phyloP scores from a whole-genome alignment of 1,140 invertebrate species.

The Caenorhabditis elegans region WBcel235 BX284602.5:10622001-10622500 shows the following conservation, averaged over 20 bases:
- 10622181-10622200: not conserved
- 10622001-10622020: not conserved
- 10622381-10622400: not conserved
- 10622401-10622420: no score
- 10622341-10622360: not conserved
- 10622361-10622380: not conserved
- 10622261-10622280: not conserved
- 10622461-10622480: no score
- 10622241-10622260: not conserved
- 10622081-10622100: not conserved
- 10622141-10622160: slow-evolving; percentile 28
- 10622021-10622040: not conserved
- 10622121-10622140: not conserved
- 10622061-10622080: not conserved
- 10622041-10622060: not conserved
- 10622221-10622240: not conserved
- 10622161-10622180: not conserved
- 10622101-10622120: no score
- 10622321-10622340: not conserved
- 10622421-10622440: no score
- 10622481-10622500: no score
- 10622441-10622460: no score
- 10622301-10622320: not conserved
- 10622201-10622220: not conserved
- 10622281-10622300: slow-evolving; percentile 9